phyloP scores from a whole-genome alignment of 2,797 vertebrate genomes.

The Podargus strigoides region DNA sequence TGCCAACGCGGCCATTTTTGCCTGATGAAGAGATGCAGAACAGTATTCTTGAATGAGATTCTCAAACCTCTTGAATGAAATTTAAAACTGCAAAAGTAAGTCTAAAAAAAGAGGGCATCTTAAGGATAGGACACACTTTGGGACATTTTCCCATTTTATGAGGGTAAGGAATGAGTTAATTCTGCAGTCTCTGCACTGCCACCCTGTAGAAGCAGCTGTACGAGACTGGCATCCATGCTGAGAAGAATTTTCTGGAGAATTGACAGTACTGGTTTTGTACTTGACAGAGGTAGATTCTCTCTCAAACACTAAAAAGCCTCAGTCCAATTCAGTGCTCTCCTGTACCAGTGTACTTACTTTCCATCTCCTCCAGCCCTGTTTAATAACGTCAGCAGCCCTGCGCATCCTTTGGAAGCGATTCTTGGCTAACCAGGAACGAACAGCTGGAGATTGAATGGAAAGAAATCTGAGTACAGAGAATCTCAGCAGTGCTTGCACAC shows the following conservation, averaged over 20 bases:
- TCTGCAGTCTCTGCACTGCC: neutral
- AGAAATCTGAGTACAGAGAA: neutral
- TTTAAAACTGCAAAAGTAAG: neutral
- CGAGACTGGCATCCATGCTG: neutral
- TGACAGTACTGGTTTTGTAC: neutral
- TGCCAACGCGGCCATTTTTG: slow-evolving; percentile 77
- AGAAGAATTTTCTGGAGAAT: neutral
- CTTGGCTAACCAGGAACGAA: slow-evolving; percentile 87
- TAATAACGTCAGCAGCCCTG: slow-evolving; percentile 79
- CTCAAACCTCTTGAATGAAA: neutral
- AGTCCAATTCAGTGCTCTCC: neutral
- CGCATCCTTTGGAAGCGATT: slow-evolving; percentile 77
- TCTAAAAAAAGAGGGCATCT: neutral
- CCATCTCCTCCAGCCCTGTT: slow-evolving; percentile 84
- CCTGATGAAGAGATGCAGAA: slow-evolving; percentile 64
- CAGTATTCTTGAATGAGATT: neutral
- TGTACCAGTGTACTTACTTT: slow-evolving; percentile 73
- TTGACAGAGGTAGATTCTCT: neutral
- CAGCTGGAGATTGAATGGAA: slow-evolving; percentile 64
- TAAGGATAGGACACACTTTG: neutral
- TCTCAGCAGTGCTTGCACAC: neutral
- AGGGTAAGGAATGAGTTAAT: neutral
- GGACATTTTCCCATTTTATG: neutral
- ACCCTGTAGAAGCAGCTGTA: neutral
- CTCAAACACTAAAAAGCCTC: neutral